Evolutionary conservation across 1,140 invertebrate genomes (phyloP).

Genomic region (Leptopilina boulardi): DNA sequence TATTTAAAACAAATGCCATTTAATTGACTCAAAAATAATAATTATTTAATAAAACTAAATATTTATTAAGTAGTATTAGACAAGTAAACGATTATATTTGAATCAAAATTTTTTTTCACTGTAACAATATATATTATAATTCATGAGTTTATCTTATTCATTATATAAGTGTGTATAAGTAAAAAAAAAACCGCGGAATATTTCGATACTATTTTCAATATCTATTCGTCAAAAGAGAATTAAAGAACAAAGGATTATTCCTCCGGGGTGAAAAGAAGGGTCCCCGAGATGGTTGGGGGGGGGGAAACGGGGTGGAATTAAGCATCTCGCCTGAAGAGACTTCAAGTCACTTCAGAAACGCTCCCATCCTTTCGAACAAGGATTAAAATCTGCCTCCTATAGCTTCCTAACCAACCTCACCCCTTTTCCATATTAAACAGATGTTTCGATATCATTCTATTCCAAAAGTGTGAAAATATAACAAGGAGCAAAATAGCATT

Average conservation of each 20-base stretch:
- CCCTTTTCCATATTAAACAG: conserved; percentile 66
- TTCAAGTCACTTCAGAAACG: conserved; percentile 75
- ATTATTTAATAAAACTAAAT: too few species aligned
- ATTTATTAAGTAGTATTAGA: too few species aligned
- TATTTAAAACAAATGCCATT: too few species aligned
- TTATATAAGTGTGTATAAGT: too few species aligned
- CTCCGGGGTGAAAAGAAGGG: conserved; percentile 55
- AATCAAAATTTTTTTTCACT: too few species aligned
- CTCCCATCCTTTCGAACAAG: conserved; percentile 68
- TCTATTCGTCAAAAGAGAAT: conserved; percentile 63
- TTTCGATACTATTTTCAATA: conserved; percentile 52
- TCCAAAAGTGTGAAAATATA: neutral
- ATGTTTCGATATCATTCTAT: conserved; percentile 65
- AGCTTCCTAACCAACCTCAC: conserved; percentile 58
- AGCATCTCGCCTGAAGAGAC: conserved; percentile 76
- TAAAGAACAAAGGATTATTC: conserved; percentile 69
- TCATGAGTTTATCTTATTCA: neutral
- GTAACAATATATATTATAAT: too few species aligned
- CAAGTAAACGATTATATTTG: too few species aligned
- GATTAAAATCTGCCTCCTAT: conserved; percentile 75
- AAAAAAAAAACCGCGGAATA: neutral
- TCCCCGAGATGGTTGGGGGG: conserved; percentile 59
- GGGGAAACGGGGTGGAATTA: conserved; percentile 71
- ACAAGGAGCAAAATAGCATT: neutral
- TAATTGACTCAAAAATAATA: too few species aligned